Evolutionary conservation across 2,797 vertebrate genomes (phyloP), one percentile per base, ranked within the genome.

Genomic region (Coregonus sp.): DNA sequence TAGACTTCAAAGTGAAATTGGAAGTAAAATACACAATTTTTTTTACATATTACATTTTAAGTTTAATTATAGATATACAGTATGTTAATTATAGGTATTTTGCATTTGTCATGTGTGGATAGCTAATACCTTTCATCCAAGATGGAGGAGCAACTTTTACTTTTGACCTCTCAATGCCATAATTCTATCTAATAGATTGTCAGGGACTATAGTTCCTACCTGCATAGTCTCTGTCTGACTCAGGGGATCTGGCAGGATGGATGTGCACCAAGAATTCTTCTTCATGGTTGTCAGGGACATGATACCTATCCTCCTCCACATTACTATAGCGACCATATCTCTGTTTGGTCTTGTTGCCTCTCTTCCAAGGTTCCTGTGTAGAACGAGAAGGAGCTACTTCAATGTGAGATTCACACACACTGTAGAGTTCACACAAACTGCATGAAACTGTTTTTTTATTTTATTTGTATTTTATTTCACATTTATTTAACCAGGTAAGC

Each of bases 211-310:
- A 35, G 33, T 33, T 68, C 5, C 73, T 90, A 94, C 93, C 93
- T 89, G 90, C 87, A 2, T 92, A 93, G 35, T 85, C 85, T 72
- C 3, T 69, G 33, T 89, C 85, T 0, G 84, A 69, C 2, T 74
- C 1, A 1, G 85, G 68, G 2, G 86, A 86, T 70, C 81, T 87
- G 0, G 91, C 87, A 72, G 90, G 89, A 83, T 83, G 72, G n/a
- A 77, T 50, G 37, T 40, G 33, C 31, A 68, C 65, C 15, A 14
- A 14, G 65, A 35, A 35, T 31, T 4, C 33, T 68, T 79, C 73
- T 80, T 87, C 77, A 0, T 78, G 88, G 86, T 87, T 87, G 25
- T 80, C 87, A 73, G 87, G 86, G 69, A 83, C 73, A 0, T 86
- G 86, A 9, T 92, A 92, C 59, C 90, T 78, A 0, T 80, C 63